Evolutionary conservation across 1,140 invertebrate species (phyloP).

Genomic region (Apocrypta bakeri): DNA sequence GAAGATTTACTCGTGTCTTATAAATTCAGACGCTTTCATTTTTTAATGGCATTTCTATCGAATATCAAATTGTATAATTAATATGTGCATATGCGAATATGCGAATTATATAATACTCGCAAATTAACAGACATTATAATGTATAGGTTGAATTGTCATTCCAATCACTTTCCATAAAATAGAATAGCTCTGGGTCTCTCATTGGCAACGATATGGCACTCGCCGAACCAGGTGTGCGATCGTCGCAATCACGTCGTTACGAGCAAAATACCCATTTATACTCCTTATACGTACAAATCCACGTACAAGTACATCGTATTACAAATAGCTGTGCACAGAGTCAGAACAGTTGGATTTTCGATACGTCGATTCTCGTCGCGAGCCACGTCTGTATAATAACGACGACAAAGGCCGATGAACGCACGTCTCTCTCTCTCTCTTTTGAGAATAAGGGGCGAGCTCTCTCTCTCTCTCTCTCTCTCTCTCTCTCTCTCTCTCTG

Average conservation of each 20-base stretch:
- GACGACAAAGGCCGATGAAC: conserved; percentile 5
- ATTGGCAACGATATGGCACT: neutral
- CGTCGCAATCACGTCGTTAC: neutral
- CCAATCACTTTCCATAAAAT: neutral
- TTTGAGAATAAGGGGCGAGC: conserved; percentile 22
- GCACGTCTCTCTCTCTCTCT: neutral
- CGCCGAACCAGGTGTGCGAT: neutral
- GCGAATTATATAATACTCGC: too few relatives aligned
- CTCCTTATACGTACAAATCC: neutral
- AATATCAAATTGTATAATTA: too few relatives aligned
- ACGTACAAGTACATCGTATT: neutral
- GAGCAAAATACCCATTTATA: neutral
- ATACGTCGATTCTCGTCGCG: neutral
- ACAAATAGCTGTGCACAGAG: neutral
- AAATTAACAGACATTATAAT: too few relatives aligned
- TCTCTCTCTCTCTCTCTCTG: too few relatives aligned
- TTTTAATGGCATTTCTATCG: too few relatives aligned
- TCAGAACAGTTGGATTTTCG: neutral
- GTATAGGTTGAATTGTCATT: too few relatives aligned
- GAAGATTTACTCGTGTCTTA: too few relatives aligned
- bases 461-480: neutral
- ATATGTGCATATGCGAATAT: too few relatives aligned
- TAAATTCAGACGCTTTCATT: too few relatives aligned
- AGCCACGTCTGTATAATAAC: too few relatives aligned
- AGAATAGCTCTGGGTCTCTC: neutral